Conservation (phyloP, 2,888 invertebrate species). For the Harpalus rufipes region DNA sequence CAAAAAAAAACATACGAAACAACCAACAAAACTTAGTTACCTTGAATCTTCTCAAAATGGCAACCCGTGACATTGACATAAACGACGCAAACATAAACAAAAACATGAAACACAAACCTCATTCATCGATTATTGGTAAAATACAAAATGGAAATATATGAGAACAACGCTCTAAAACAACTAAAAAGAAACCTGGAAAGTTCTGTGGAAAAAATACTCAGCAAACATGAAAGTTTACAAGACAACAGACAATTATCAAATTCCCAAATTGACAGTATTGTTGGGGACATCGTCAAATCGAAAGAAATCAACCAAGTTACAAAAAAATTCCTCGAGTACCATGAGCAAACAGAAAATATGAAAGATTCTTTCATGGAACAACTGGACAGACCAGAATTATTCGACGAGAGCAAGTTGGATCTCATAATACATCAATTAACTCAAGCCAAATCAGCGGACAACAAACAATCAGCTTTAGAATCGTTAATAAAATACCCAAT, state of each 20-base stretch:
- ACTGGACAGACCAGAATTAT: slow-evolving; percentile 53
- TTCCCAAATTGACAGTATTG: slow-evolving; percentile 51
- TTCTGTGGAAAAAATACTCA: slow-evolving; percentile 59
- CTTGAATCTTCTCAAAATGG: slow-evolving; percentile 56
- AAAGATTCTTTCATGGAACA: slow-evolving; percentile 39
- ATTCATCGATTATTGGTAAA: slow-evolving; percentile 44
- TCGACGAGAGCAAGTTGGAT: slow-evolving; percentile 45
- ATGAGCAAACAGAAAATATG: slow-evolving; percentile 1
- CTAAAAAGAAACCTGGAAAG: slow-evolving; percentile 51
- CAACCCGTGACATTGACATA: slow-evolving; percentile 52
- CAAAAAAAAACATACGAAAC: not conserved
- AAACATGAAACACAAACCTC: slow-evolving; percentile 54
- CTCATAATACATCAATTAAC: slow-evolving; percentile 4
- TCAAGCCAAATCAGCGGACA: slow-evolving; percentile 20
- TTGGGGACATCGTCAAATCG: slow-evolving; percentile 47
- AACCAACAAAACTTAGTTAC: slow-evolving; percentile 40
- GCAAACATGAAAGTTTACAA: slow-evolving; percentile 32
- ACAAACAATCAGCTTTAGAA: slow-evolving; percentile 14
- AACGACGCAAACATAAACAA: slow-evolving; percentile 61
- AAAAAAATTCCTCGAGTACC: slow-evolving; percentile 35
- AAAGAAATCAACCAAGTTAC: slow-evolving; percentile 53
- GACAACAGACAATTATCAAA: slow-evolving; percentile 33
- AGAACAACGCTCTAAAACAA: slow-evolving; percentile 19
- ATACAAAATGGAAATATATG: slow-evolving; percentile 59
- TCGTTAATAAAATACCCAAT: slow-evolving; percentile 51